Percentiles rank a stretch among this genome's conserved stretches.
phyloP scores from a whole-genome alignment of 2,888 invertebrate species.

The Hymenopus coronatus region DNA sequence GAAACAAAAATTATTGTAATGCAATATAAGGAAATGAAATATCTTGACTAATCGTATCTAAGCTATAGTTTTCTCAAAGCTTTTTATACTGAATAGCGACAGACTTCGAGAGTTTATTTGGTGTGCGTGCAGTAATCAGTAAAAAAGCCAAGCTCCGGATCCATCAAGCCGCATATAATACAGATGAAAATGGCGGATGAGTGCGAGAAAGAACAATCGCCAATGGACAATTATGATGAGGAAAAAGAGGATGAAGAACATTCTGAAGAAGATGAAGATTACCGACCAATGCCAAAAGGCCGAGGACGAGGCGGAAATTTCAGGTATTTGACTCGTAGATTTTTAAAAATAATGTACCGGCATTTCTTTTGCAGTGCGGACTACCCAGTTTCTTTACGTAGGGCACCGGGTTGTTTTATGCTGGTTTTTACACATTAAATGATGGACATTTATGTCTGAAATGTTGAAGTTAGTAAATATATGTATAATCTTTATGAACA shows the following conservation, averaged over 20 bases:
- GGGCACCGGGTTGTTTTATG: no score
- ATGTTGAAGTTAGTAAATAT: no score
- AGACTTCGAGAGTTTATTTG: not conserved
- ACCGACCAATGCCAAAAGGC: conserved; percentile 39
- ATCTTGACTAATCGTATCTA: not conserved
- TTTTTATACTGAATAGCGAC: no score
- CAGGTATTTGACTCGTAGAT: conserved; percentile 43
- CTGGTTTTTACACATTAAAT: no score
- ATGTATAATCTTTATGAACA: no score
- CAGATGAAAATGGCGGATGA: conserved; percentile 31
- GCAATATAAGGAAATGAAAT: not conserved
- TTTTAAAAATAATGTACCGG: not conserved
- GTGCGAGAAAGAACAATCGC: conserved; percentile 25
- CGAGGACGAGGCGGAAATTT: conserved; percentile 51
- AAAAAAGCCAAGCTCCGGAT: not conserved
- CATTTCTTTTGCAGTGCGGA: not conserved
- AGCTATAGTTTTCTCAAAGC: no score
- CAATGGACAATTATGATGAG: conserved; percentile 29
- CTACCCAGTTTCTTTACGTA: no score
- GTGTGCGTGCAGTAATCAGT: not conserved
- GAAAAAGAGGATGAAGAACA: conserved; percentile 31
- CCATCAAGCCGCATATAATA: not conserved
- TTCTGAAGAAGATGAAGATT: conserved; percentile 37
- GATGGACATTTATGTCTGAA: no score
- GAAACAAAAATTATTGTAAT: not conserved